Evolutionary conservation across 2,797 vertebrate species (phyloP), one percentile per base, ranked within the genome.

Genomic region (Columba guinea): DNA sequence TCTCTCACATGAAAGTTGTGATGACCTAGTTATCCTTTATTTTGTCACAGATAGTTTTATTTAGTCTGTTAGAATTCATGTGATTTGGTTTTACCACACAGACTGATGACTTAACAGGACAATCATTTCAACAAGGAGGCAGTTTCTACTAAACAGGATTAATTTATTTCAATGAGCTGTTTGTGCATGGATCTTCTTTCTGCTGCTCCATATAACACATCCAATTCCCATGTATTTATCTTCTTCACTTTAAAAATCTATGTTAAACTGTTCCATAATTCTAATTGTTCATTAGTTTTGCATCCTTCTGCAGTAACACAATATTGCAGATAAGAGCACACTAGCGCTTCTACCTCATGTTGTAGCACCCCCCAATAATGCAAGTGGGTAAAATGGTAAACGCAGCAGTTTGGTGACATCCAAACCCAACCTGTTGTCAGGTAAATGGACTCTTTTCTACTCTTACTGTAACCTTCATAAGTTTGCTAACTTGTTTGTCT

Each of bases 361-460:
- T 67, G 12, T 26, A 51, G 2, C 34, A 59, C 97, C 97, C 98
- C 98, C 97, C 97, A 98, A 96, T 98, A 98, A 97, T 95, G 97
- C 97, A 97, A 97, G 97, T 63, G 96, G 96, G 97, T 94, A 97
- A 97, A 97, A 92, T 92, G 97, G 97, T 98, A 97, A 97, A 97
- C 80, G 93, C 97, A 96, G 97, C 97, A 97, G 91, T 97, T 97
- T 96, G 97, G 98, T 98, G 97, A 83, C 97, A 94, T 97, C 97
- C 97, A 87, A 97, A 97, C 49, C 96, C 97, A 60, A 97, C 97
- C 97, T 97, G 97, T 95, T 96, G 90, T 94, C 97, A 98, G 98
- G 98, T 98, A 98, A 98, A 98, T 98, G 84, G 92, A 97, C 63
- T 96, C 97, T 98, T 97, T 97, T 96, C 97, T 97, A 94, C 95